Conservation (phyloP, 2,888 invertebrate species). For the Xylophagus ater region DNA sequence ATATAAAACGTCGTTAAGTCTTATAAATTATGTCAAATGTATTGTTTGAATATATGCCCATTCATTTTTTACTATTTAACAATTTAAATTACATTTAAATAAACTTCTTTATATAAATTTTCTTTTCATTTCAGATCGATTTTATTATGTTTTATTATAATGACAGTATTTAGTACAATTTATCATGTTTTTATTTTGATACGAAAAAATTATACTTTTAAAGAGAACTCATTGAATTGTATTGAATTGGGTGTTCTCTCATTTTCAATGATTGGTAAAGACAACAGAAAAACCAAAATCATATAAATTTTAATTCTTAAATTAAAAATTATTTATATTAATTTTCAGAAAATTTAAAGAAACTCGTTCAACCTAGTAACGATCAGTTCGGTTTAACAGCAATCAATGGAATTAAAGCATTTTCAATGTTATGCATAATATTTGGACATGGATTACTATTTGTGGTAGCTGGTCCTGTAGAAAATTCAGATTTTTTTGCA, state of each 20-base stretch:
- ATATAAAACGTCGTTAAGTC: too few species aligned
- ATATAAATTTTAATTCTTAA: neutral
- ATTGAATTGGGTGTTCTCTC: slow-evolving; percentile 27
- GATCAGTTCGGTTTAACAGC: slow-evolving; percentile 51
- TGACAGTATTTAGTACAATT: slow-evolving; percentile 41
- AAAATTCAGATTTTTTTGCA: slow-evolving; percentile 48
- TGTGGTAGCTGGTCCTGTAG: slow-evolving; percentile 53
- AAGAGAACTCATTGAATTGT: slow-evolving; percentile 21
- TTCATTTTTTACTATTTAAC: too few species aligned
- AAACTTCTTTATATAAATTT: neutral
- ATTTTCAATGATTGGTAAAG: slow-evolving; percentile 30
- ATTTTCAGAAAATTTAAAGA: slow-evolving; percentile 27
- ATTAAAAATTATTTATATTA: neutral
- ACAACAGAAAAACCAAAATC: neutral
- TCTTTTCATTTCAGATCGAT: slow-evolving; percentile 39
- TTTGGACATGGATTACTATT: slow-evolving; percentile 56
- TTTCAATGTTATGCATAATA: slow-evolving; percentile 57
- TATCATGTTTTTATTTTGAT: slow-evolving; percentile 39
- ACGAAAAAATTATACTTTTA: slow-evolving; percentile 15
- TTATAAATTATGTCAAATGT: too few species aligned
- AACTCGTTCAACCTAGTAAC: slow-evolving; percentile 35
- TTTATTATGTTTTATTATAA: slow-evolving; percentile 39
- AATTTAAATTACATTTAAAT: neutral
- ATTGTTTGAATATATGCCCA: too few species aligned
- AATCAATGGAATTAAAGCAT: slow-evolving; percentile 52